Percentiles rank a stretch among this genome's conserved stretches.
Evolutionary conservation across 2,113 vertebrate species (phyloP).

Genomic region (Genyomyrus donnyi): DNA sequence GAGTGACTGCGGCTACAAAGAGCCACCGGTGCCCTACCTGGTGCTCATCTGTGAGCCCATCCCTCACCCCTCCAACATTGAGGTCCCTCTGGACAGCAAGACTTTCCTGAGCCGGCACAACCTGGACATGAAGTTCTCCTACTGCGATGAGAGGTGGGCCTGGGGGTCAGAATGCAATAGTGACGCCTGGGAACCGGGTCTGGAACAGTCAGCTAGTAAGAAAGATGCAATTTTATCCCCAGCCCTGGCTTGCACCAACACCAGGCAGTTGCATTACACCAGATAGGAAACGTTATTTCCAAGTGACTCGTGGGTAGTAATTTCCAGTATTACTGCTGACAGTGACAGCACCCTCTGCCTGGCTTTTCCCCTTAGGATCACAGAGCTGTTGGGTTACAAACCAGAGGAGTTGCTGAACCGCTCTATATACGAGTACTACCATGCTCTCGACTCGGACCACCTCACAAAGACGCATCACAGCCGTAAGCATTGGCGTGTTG

Average conservation of each 20-base stretch:
- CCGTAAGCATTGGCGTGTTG: constrained; percentile 62
- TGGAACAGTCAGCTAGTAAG: no score
- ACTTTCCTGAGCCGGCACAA: constrained; percentile 97
- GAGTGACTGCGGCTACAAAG: constrained; percentile 66
- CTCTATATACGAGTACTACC: constrained; percentile 95
- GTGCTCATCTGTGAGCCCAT: constrained; percentile 94
- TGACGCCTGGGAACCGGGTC: constrained; percentile 63
- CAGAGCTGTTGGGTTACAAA: constrained; percentile 89
- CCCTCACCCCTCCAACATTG: constrained; percentile 93
- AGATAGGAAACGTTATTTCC: not conserved
- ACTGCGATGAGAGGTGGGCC: constrained; percentile 90
- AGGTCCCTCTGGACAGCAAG: constrained; percentile 92
- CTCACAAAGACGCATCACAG: constrained; percentile 93
- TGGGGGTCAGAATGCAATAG: constrained; percentile 19
- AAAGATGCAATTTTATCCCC: not conserved
- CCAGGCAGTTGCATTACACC: not conserved
- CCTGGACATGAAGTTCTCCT: constrained; percentile 98
- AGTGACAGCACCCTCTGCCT: not conserved
- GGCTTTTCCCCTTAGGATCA: constrained; percentile 67
- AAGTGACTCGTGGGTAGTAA: not conserved
- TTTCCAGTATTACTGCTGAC: not conserved
- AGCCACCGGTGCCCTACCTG: constrained; percentile 77
- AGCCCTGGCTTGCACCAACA: not conserved
- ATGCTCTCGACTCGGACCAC: constrained; percentile 92
- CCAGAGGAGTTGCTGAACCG: constrained; percentile 87